Percentiles rank a stretch among this genome's conserved stretches.
These are phyloP conservation scores for Zaprionus inermis DNA, from an alignment of 1,140 invertebrate species.

Conservation along the genomic window DNA sequence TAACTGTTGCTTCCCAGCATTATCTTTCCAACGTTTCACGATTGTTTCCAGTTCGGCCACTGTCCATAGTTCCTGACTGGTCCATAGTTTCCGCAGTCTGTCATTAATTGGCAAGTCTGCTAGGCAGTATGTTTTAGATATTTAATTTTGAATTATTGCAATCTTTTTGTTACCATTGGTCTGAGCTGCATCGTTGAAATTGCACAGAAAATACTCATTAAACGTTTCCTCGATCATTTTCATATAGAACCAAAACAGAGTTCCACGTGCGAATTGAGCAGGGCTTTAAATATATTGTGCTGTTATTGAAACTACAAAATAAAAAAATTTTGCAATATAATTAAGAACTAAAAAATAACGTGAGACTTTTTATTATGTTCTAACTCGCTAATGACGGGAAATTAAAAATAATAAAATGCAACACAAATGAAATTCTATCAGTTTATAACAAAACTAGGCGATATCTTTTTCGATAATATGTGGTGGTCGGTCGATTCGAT, in stretches of 20 bases:
- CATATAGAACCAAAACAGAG: neutral
- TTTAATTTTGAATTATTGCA: neutral
- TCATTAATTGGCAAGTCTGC: slow-evolving; percentile 45
- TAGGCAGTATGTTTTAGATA: neutral
- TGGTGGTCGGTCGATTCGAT: neutral
- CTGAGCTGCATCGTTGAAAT: slow-evolving; percentile 57
- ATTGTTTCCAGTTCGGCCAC: slow-evolving; percentile 40
- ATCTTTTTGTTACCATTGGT: slow-evolving; percentile 27
- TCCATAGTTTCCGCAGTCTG: slow-evolving; percentile 52
- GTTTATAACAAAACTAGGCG: neutral
- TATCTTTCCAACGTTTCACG: slow-evolving; percentile 40
- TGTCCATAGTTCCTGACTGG: slow-evolving; percentile 49
- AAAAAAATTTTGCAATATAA: neutral
- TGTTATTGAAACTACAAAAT: neutral
- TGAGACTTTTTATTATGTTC: neutral
- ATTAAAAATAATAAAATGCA: neutral
- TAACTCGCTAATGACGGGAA: neutral
- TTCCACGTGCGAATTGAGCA: neutral
- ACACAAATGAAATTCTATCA: neutral
- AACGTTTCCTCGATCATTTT: slow-evolving; percentile 54
- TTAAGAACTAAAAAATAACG: neutral
- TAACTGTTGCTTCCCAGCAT: slow-evolving; percentile 6
- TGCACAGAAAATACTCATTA: slow-evolving; percentile 64
- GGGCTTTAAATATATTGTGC: neutral
- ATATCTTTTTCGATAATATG: neutral